phyloP scores from a whole-genome alignment of 2,113 vertebrate species.

The Epinephelus lanceolatus region DNA sequence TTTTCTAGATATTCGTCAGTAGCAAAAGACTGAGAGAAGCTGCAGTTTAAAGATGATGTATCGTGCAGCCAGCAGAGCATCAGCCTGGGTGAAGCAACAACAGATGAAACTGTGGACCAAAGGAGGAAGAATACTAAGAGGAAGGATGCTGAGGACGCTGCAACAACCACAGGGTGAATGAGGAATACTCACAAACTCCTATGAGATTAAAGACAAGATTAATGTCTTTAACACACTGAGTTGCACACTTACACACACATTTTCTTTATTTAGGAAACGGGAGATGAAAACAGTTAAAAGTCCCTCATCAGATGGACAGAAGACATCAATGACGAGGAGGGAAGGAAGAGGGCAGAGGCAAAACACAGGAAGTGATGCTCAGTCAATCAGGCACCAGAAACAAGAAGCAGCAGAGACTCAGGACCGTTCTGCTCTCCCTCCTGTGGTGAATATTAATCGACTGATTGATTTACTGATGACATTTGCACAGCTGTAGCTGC shows the following conservation, averaged over 20 bases:
- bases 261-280: conserved; percentile 32
- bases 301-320: conserved; percentile 18
- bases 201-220: background rate
- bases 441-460: conserved; percentile 21
- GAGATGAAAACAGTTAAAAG: background rate
- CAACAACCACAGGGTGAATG: background rate
- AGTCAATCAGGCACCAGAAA: conserved; percentile 1
- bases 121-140: background rate
- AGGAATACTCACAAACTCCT: background rate
- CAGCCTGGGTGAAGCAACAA: background rate
- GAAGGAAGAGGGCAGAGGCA: background rate
- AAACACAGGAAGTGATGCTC: conserved; percentile 26
- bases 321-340: background rate
- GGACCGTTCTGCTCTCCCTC: background rate
- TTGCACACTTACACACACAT: background rate
- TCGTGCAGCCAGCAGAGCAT: background rate
- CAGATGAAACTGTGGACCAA: background rate
- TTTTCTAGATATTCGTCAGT: too few relatives aligned
- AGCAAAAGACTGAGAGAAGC: background rate
- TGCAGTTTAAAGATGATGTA: background rate
- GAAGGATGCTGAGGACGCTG: background rate
- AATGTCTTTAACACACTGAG: background rate
- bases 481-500: background rate
- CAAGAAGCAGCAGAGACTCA: background rate
- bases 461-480: background rate